These are phyloP conservation scores for Bufo gargarizans DNA, from an alignment of 2,113 vertebrate genomes.

Conservation along the genomic window DNA sequence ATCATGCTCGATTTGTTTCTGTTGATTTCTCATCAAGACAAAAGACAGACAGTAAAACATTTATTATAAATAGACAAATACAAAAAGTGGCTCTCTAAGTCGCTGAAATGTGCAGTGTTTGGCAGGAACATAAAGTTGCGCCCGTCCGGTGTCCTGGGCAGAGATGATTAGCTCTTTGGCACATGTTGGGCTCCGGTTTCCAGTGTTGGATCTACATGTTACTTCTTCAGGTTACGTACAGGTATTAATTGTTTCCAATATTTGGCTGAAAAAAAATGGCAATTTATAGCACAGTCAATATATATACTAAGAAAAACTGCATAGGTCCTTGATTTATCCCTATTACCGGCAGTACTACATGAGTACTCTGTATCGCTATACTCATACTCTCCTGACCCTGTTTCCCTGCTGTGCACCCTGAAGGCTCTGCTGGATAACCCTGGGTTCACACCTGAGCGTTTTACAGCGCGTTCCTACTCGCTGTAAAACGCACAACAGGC, in stretches of 20 bases:
- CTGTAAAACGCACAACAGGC: too few relatives aligned
- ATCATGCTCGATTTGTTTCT: background rate
- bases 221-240: background rate
- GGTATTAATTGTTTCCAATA: background rate
- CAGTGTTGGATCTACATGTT: background rate
- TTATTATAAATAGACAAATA: conserved; percentile 36
- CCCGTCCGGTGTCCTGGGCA: background rate
- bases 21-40: background rate
- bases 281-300: background rate
- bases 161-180: background rate
- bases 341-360: too few relatives aligned
- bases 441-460: too few relatives aligned
- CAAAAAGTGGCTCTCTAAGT: conserved; percentile 6
- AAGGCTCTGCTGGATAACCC: too few relatives aligned
- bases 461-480: too few relatives aligned
- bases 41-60: background rate
- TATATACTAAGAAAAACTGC: background rate
- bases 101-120: background rate
- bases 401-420: too few relatives aligned
- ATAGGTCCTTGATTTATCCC: too few relatives aligned
- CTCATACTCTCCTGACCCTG: too few relatives aligned
- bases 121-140: background rate
- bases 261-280: background rate
- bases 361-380: too few relatives aligned
- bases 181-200: background rate